Evolutionary conservation across 2,888 invertebrate species (phyloP).

Genomic region (Scaptodrosophila latifasciaeformis): DNA sequence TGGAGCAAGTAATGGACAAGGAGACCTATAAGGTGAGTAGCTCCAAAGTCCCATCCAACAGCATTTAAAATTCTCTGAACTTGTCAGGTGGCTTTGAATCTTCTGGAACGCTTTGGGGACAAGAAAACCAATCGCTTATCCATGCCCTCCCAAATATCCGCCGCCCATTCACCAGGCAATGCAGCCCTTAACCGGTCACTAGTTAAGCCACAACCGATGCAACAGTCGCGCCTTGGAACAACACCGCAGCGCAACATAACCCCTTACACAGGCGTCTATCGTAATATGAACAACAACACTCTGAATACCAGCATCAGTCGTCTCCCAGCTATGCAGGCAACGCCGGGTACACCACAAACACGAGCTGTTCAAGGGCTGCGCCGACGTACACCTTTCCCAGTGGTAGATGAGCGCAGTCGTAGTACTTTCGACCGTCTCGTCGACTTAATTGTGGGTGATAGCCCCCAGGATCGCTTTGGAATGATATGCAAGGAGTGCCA

Average conservation of each 20-base stretch:
- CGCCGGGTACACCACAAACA: constrained; percentile 32
- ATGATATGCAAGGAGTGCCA: constrained; percentile 93
- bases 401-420: constrained; percentile 79
- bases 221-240: constrained; percentile 1
- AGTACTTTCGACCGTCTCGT: constrained; percentile 91
- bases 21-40: constrained; percentile 93
- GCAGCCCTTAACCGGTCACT: constrained; percentile 21
- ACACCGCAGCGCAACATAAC: constrained; percentile 28
- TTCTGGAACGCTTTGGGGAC: constrained; percentile 73
- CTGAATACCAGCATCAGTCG: constrained; percentile 31
- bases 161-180: background rate
- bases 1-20: constrained; percentile 97
- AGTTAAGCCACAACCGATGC: constrained; percentile 1
- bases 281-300: constrained; percentile 37
- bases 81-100: constrained; percentile 71
- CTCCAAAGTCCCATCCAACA: background rate
- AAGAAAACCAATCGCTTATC: constrained; percentile 48
- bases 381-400: constrained; percentile 73
- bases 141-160: background rate
- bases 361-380: constrained; percentile 54
- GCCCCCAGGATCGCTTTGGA: constrained; percentile 95
- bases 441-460: constrained; percentile 96
- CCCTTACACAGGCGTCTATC: constrained; percentile 45
- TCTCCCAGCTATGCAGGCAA: constrained; percentile 21
- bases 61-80: background rate